Base-by-base conservation (phyloP, 2,797 vertebrate species). In the Erpetoichthys calabaricus region DNA sequence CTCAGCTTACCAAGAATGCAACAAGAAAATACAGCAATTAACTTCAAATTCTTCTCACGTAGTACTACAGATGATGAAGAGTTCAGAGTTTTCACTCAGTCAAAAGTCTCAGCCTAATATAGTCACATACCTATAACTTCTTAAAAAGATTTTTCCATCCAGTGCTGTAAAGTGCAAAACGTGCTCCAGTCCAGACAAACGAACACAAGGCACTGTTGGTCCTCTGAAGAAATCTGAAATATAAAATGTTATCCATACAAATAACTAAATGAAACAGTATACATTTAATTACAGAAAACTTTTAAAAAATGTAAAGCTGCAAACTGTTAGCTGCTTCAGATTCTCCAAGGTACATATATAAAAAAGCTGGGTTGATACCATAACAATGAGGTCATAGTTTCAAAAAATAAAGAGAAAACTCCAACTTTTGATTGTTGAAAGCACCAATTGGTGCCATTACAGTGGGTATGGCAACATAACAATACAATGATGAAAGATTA, bases 211-310 rank as follows among this genome's bases (percentile, higher is more conserved):
- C 52, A 96, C 91, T 0, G 67, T 80, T 5, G 92, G 94, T 5
- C 95, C 95, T 67, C 91, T 79, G 80, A 98, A 98, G 73, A 98
- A 96, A 81, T 98, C 95, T 98, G 67, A 60, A 61, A 69, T 42
- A 56, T 2, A 45, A 58, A 6, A 70, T 42, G 68, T 60, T 5
- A 51, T 43, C n/a, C 42, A 4, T 57, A 47, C 62, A 55, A 66
- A 60, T 43, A 45, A 52, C 8, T 62, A 44, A 60, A 49, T 41
- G 4, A 56, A 67, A 56, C 6, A 56, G 59, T 55, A 55, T 1
- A 25, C 53, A 56, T 45, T 44, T 0, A 45, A 8, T 51, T 62
- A 44, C 44, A 62, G 60, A 50, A 55, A 57, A 58, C 51, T 53
- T 41, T 53, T 60, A 58, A 3, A 25, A 25, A 25, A 47, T 55